A percentile compares a stretch with the other conserved stretches of the same genome.
Conservation (phyloP, 2,113 vertebrate species). For the Mustelus asterias region DNA sequence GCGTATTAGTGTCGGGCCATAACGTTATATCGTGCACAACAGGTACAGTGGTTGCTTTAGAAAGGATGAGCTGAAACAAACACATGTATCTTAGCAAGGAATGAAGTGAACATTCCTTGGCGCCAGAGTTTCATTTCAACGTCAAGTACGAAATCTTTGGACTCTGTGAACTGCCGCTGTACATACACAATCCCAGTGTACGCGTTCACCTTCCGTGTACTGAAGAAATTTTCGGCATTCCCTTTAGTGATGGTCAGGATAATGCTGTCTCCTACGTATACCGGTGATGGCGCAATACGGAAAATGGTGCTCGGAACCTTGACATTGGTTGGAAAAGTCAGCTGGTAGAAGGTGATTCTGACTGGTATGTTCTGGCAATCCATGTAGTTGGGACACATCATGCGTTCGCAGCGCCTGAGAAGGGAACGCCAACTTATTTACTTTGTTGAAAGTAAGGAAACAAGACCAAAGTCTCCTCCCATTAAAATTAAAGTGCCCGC, state of each 20-base stretch:
- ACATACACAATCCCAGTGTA: constrained; percentile 79
- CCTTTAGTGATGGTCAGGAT: constrained; percentile 71
- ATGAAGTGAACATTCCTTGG: constrained; percentile 76
- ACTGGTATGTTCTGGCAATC: constrained; percentile 75
- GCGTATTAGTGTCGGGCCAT: background rate
- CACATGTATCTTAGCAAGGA: constrained; percentile 81
- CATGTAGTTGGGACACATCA: constrained; percentile 66
- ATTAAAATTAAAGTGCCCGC: background rate
- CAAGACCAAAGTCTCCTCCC: background rate
- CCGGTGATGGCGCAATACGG: constrained; percentile 79
- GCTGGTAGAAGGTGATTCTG: constrained; percentile 81
- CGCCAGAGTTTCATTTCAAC: constrained; percentile 92
- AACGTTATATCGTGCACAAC: constrained; percentile 2
- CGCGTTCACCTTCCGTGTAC: constrained; percentile 73
- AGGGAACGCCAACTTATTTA: background rate
- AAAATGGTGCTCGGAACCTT: constrained; percentile 83
- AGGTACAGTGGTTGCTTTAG: constrained; percentile 43
- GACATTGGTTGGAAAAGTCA: constrained; percentile 82
- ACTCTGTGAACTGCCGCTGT: constrained; percentile 66
- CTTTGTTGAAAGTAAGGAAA: background rate
- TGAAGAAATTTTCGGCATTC: constrained; percentile 80
- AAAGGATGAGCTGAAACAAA: constrained; percentile 75
- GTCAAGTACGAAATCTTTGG: constrained; percentile 80
- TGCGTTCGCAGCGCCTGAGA: constrained; percentile 76
- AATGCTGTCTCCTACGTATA: constrained; percentile 77